Evolutionary conservation across 37 sponge, comb jelly and placozoan species (phyloP).

Genomic region (Haliclona indistincta): DNA sequence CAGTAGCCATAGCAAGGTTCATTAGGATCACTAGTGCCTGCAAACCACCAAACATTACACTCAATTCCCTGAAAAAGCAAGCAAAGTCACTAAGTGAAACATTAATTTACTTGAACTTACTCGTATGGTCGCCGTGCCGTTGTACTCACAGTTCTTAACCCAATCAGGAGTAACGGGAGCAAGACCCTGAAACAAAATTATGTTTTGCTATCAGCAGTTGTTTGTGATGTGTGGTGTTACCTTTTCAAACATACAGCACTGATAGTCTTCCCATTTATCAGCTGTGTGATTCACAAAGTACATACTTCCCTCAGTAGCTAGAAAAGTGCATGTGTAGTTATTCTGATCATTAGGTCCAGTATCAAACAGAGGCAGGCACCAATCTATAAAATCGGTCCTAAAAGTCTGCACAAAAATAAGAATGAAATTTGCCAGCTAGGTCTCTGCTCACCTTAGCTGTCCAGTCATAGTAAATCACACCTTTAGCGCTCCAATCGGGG

Average conservation of each 20-base stretch:
- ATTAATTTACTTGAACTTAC: conserved; percentile 8
- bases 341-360: neutral
- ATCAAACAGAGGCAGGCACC: conserved; percentile 56
- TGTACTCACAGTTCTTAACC: conserved; percentile 44
- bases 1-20: conserved; percentile 66
- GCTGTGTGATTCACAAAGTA: conserved; percentile 49
- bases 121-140: conserved; percentile 19
- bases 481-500: conserved; percentile 13
- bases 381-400: conserved; percentile 34
- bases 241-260: conserved; percentile 48
- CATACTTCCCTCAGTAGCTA: conserved; percentile 39
- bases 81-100: neutral
- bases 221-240: conserved; percentile 7
- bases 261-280: conserved; percentile 36
- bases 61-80: conserved; percentile 6
- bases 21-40: conserved; percentile 51
- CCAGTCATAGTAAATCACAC: conserved; percentile 32
- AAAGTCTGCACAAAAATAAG: conserved; percentile 21
- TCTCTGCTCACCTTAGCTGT: neutral
- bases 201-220: neutral
- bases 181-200: conserved; percentile 24
- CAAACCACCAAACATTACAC: conserved; percentile 64
- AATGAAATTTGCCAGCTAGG: neutral
- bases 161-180: conserved; percentile 46
- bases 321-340: conserved; percentile 45